Conservation (phyloP, 2,113 vertebrate species). For the Cryptomyrus ogoouensis region DNA sequence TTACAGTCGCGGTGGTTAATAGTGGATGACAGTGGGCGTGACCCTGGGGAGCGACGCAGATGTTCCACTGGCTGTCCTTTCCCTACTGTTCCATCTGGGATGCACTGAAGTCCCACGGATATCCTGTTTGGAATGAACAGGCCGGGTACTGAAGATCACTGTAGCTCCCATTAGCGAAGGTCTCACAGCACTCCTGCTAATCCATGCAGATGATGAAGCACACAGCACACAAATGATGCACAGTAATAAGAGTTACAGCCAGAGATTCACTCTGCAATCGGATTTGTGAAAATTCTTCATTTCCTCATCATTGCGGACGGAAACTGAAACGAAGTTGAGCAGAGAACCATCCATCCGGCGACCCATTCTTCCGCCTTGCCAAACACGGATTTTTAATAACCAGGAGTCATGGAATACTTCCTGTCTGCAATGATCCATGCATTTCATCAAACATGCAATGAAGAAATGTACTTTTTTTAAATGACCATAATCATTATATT, state of each 20-base stretch:
- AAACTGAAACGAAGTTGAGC: background rate
- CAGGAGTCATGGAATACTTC: background rate
- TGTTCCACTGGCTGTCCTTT: constrained; percentile 6
- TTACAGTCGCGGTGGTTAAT: constrained; percentile 2
- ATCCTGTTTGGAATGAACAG: background rate
- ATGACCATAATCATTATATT: background rate
- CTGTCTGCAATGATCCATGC: background rate
- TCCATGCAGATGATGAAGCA: background rate
- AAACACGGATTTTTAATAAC: background rate
- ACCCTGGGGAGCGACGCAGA: constrained; percentile 15
- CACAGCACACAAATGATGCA: background rate
- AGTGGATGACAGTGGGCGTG: constrained; percentile 14
- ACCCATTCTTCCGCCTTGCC: background rate
- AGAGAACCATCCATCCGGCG: background rate
- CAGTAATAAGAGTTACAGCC: background rate
- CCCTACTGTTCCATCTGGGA: background rate
- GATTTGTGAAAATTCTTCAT: background rate
- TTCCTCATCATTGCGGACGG: background rate
- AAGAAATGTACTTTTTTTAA: background rate
- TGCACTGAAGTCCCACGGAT: constrained; percentile 9
- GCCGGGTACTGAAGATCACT: background rate
- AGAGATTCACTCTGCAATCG: background rate
- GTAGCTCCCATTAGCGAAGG: background rate
- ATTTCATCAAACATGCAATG: background rate
- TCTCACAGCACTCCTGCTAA: background rate